These are phyloP conservation scores for Tenualosa thibaudeaui DNA, from an alignment of 2,797 vertebrate species.

Conservation along the genomic window DNA sequence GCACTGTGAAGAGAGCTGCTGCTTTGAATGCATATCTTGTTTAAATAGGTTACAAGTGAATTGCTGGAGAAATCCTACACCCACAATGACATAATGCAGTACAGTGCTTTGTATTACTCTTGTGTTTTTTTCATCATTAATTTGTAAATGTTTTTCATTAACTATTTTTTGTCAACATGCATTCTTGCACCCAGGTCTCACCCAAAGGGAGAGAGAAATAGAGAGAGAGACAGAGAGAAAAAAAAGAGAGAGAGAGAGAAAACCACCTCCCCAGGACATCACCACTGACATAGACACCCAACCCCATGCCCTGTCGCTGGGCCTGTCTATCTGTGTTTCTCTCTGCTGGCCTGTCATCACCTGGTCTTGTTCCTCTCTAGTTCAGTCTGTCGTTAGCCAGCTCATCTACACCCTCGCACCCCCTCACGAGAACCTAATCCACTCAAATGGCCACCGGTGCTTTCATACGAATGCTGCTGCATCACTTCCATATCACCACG, in stretches of 20 bases:
- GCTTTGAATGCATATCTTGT: not conserved
- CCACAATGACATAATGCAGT: not conserved
- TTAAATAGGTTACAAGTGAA: not conserved
- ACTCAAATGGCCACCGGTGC: not conserved
- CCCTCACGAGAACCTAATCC: not conserved
- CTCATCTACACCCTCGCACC: not conserved
- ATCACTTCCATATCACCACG: not conserved
- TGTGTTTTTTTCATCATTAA: not conserved
- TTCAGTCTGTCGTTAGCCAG: not conserved
- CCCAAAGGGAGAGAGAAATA: not conserved
- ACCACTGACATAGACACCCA: not conserved
- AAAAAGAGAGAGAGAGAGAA: not conserved
- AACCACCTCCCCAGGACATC: not conserved
- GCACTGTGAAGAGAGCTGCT: not conserved
- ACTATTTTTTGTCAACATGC: not conserved
- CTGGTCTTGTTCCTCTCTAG: not conserved
- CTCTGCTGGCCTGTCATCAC: not conserved
- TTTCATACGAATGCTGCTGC: not conserved
- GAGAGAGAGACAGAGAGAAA: not conserved
- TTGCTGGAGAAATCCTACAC: not conserved
- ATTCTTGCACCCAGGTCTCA: not conserved
- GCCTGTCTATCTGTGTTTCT: not conserved
- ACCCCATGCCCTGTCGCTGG: not conserved
- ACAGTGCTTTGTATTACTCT: not conserved
- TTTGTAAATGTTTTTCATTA: not conserved